phyloP scores from a whole-genome alignment of 2,888 invertebrate genomes.

The Lepidocyrtoides sp. region DNA sequence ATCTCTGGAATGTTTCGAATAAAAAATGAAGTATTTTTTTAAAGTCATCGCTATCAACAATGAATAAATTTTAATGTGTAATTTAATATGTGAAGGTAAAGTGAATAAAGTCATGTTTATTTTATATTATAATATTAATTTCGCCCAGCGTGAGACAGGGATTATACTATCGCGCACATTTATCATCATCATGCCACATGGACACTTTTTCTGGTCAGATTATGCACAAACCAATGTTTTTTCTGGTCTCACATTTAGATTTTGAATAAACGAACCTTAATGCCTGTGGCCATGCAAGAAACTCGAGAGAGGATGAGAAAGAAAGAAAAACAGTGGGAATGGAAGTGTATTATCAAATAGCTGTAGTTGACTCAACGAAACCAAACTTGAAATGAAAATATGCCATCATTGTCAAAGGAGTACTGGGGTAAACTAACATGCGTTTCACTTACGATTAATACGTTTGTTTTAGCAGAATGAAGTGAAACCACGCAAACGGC shows the following conservation, averaged over 20 bases:
- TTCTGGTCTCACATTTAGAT: slow-evolving; percentile 35
- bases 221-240: slow-evolving; percentile 24
- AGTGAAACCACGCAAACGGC: too few species aligned
- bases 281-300: not conserved
- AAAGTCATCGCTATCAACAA: slow-evolving; percentile 37
- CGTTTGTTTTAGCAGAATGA: too few species aligned
- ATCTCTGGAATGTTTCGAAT: too few species aligned
- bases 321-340: slow-evolving; percentile 2
- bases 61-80: slow-evolving; percentile 54
- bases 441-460: too few species aligned
- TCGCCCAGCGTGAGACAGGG: slow-evolving; percentile 83
- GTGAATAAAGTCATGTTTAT: slow-evolving; percentile 79
- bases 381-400: not conserved
- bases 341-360: not conserved
- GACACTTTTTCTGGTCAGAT: slow-evolving; percentile 31
- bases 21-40: too few species aligned
- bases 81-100: not conserved
- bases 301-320: not conserved
- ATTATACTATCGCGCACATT: slow-evolving; percentile 80
- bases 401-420: not conserved
- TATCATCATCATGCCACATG: slow-evolving; percentile 71
- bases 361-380: too few species aligned
- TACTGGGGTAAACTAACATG: too few species aligned
- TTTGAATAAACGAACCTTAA: slow-evolving; percentile 4
- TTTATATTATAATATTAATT: slow-evolving; percentile 82